Base-by-base conservation (phyloP, 1,140 invertebrate species). In the Muscidifurax raptorellus region DNA sequence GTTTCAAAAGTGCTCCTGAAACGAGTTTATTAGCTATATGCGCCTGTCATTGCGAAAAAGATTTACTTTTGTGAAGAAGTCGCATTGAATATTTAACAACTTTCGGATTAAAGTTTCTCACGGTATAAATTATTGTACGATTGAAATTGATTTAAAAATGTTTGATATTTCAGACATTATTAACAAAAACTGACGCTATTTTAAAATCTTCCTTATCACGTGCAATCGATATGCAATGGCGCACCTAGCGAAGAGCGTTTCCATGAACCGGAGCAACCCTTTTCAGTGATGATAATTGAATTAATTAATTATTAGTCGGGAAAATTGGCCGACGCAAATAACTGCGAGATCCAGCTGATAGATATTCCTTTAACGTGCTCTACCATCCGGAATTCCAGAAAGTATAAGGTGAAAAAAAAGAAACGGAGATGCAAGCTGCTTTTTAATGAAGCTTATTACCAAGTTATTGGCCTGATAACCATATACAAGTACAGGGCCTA, bases 391-490 rank as follows among this genome's bases (percentile, higher is more conserved):
- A 25, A 67, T 67, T 27, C 12, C 25, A 67, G 64, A 71, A 67
- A 67, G 66, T 9, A n/a, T n/a, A 7, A 3, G 36, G 36, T 36
- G 36, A 5, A 36, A n/a, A 74, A 74, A 25, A 71, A 71, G 9
- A 36, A 10, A 59, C 13, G 25, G 25, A 76, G 40, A 52, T 36
- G 9, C 9, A 25, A 22, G 44, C 67, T 75, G 30, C 80, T 75
- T 75, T 80, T 81, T 71, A 67, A 80, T 67, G 77, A 83, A 81
- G 84, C 71, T 89, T 88, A 87, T 87, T 88, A 87, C 85, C 78
- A 69, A 64, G 76, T 85, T 86, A 77, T 88, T 67, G n/a, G 18
- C 18, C 74, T 66, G 36, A 79, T 85, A 86, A 85, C 71, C 74
- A 80, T 36, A 44, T 36, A 59, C 69, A 66, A 59, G 47, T 52